A percentile compares a stretch with the other conserved stretches of the same genome.
phyloP scores from a whole-genome alignment of 2,888 invertebrate species.

The Eulithis prunata region DNA sequence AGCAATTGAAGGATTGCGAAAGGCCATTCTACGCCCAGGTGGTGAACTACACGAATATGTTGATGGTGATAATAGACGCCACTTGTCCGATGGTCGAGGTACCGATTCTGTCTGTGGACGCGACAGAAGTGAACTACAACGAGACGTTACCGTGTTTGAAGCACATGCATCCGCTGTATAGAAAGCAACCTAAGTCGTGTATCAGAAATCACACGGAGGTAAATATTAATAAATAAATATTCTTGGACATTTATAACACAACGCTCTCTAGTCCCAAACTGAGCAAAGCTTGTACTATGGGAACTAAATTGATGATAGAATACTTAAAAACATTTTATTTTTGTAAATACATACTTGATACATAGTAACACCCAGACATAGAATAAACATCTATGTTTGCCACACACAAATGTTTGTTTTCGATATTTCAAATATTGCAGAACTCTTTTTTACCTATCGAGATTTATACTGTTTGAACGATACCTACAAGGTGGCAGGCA shows the following conservation, averaged over 20 bases:
- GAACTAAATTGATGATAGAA: too few relatives aligned
- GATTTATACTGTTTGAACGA: slow-evolving; percentile 5
- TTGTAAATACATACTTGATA: too few relatives aligned
- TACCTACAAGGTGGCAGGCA: neutral
- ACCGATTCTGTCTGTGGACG: slow-evolving; percentile 69
- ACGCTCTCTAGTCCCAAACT: too few relatives aligned
- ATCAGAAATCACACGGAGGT: slow-evolving; percentile 91
- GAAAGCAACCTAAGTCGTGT: slow-evolving; percentile 89
- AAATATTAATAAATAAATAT: too few relatives aligned
- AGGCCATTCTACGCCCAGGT: slow-evolving; percentile 89
- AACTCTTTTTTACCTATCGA: slow-evolving; percentile 15
- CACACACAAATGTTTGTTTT: too few relatives aligned
- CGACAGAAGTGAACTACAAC: slow-evolving; percentile 82
- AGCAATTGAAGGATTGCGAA: slow-evolving; percentile 69
- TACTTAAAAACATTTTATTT: too few relatives aligned
- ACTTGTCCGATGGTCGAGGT: slow-evolving; percentile 83
- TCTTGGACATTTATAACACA: too few relatives aligned
- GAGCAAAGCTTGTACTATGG: too few relatives aligned
- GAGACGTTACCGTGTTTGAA: slow-evolving; percentile 86
- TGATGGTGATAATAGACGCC: slow-evolving; percentile 90
- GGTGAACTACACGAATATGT: slow-evolving; percentile 91
- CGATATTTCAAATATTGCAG: too few relatives aligned
- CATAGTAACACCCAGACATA: too few relatives aligned
- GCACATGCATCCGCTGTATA: slow-evolving; percentile 84
- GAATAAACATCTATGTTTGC: too few relatives aligned